Base-by-base conservation (phyloP, 2,888 invertebrate genomes). In the Aradus depressus region DNA sequence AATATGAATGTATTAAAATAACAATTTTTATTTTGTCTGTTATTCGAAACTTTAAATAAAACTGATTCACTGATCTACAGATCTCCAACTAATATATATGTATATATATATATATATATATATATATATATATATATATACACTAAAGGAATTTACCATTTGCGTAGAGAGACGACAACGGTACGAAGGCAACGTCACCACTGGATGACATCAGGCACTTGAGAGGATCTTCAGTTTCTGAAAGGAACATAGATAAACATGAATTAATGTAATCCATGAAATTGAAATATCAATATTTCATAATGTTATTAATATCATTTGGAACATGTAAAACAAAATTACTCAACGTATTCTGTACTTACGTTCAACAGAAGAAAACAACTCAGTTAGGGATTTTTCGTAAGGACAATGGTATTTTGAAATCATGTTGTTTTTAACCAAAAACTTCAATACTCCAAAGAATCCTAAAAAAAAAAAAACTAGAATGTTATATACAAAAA, bases 301-400 rank as follows among this genome's bases (percentile, higher is more conserved):
- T 31, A 31, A 31, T 31, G n/a, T 31, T 10, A 31, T 31, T 31
- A 10, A 10, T 31, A 31, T 8, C 31, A 31, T 10, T 31, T 31
- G n/a, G 31, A 10, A 10, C 8, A 31, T 10, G 8, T 31, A 31
- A 31, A n/a, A n/a, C n/a, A n/a, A 4, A 34, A 12, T 35, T 22
- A 23, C 31, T 39, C 14, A 38, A 10, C 10, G 14, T 38, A 5
- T 22, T 10, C 16, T 26, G 6, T 42, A 43, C 53, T 53, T 26
- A 56, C 56, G 53, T 34, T 53, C 23, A 19, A 51, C 26, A 16
- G 31, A 42, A 1, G 75, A 72, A 69, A 89, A 88, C 69, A 80
- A 83, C 51, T 80, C 75, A 0, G 74, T 73, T 22, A 81, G 61
- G 22, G 79, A 77, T 60, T 73, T 71, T 12, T 76, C 64, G 51